A percentile compares a stretch with the other conserved stretches of the same genome.
Evolutionary conservation across 2,888 invertebrate species (phyloP).

Genomic region (Magallana nippona): DNA sequence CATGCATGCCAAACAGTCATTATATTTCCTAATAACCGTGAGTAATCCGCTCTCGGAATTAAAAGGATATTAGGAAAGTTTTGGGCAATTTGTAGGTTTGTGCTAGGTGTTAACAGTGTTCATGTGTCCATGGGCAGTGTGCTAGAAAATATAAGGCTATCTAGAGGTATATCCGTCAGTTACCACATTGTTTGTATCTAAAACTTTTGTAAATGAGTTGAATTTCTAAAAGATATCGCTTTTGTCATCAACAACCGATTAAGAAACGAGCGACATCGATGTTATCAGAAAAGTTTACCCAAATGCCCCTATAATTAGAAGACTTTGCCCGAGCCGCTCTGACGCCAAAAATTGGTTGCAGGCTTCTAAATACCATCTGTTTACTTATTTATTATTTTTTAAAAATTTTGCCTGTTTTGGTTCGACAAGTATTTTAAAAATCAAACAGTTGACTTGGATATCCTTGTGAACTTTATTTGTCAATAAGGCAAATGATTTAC

Average conservation of each 20-base stretch:
- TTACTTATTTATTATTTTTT: not conserved
- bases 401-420: too few relatives aligned
- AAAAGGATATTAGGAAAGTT: conserved; percentile 20
- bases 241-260: conserved; percentile 30
- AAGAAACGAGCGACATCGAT: conserved; percentile 16
- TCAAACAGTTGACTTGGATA: too few relatives aligned
- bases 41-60: not conserved
- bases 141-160: conserved; percentile 4
- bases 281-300: conserved; percentile 20
- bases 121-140: conserved; percentile 14
- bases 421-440: too few relatives aligned
- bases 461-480: too few relatives aligned
- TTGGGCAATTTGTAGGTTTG: not conserved
- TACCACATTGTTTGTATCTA: conserved; percentile 28
- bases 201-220: conserved; percentile 25
- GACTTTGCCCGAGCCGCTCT: conserved; percentile 1
- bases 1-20: conserved; percentile 6
- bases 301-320: conserved; percentile 29
- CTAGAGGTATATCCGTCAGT: not conserved
- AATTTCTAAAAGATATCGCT: conserved; percentile 24
- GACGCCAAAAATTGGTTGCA: conserved; percentile 23
- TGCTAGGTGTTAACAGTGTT: conserved; percentile 31
- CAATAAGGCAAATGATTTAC: too few relatives aligned
- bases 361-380: conserved; percentile 19
- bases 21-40: conserved; percentile 14